phyloP scores from a whole-genome alignment of 2,113 vertebrate species.

The Pongo pygmaeus region DNA sequence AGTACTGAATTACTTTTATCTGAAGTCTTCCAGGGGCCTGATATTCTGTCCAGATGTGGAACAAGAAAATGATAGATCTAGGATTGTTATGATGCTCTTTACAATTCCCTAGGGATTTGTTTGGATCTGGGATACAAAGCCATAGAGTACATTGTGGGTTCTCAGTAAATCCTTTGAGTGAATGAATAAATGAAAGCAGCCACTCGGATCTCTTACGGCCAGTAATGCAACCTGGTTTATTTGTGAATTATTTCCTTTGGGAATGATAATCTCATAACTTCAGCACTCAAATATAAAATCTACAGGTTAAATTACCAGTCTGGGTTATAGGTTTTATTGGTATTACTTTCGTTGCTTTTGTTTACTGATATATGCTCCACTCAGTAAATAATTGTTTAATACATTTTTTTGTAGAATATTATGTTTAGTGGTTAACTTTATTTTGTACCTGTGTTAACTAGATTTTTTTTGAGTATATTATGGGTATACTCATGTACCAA shows the following conservation, averaged over 20 bases:
- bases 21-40: not conserved
- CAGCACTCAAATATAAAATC: not conserved
- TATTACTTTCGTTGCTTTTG: conserved; percentile 44
- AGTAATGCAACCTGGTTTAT: conserved; percentile 41
- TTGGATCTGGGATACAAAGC: not conserved
- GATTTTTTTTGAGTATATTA: not conserved
- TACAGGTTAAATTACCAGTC: conserved; percentile 1
- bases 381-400: conserved; percentile 38
- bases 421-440: not conserved
- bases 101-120: conserved; percentile 9
- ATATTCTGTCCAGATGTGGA: not conserved
- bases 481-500: not conserved
- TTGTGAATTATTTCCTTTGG: conserved; percentile 36
- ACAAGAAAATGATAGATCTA: conserved; percentile 9
- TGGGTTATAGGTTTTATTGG: not conserved
- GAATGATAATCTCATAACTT: conserved; percentile 19
- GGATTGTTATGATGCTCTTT: not conserved
- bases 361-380: not conserved
- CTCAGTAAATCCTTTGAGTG: conserved; percentile 28
- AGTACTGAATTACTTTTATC: not conserved
- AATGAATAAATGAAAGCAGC: conserved; percentile 22
- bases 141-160: not conserved
- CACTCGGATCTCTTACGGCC: not conserved
- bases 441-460: not conserved
- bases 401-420: not conserved